These are phyloP conservation scores for Trilocha varians DNA, from an alignment of 2,888 invertebrate genomes.

Conservation along the genomic window DNA sequence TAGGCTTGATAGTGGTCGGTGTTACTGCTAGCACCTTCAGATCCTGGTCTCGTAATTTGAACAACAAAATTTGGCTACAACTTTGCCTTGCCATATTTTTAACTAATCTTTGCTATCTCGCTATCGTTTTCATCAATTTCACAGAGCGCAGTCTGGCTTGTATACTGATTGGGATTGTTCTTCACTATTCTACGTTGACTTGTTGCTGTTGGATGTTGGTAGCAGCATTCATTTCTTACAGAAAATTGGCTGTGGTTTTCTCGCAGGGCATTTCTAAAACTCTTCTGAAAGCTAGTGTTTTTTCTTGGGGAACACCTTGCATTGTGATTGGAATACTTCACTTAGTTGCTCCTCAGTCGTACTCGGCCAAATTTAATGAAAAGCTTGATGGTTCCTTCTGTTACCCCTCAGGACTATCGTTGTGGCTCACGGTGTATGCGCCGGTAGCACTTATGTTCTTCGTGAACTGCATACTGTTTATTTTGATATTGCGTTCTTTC, in stretches of 20 bases:
- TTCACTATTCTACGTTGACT: slow-evolving; percentile 78
- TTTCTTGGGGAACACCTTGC: slow-evolving; percentile 76
- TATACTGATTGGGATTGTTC: slow-evolving; percentile 68
- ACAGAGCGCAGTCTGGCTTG: slow-evolving; percentile 56
- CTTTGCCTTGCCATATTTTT: slow-evolving; percentile 66
- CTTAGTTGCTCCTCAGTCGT: slow-evolving; percentile 53
- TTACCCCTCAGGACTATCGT: slow-evolving; percentile 67
- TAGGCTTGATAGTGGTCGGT: slow-evolving; percentile 67
- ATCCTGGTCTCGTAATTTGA: slow-evolving; percentile 75
- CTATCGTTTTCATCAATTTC: slow-evolving; percentile 43
- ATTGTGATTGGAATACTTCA: slow-evolving; percentile 68
- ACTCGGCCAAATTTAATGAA: slow-evolving; percentile 51
- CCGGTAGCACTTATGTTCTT: slow-evolving; percentile 68
- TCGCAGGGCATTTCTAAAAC: slow-evolving; percentile 74
- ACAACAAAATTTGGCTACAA: slow-evolving; percentile 75
- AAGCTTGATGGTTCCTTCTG: slow-evolving; percentile 58
- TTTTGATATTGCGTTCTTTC: slow-evolving; percentile 70
- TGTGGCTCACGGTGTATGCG: slow-evolving; percentile 70
- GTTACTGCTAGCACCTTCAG: slow-evolving; percentile 69
- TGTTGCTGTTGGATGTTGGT: slow-evolving; percentile 84
- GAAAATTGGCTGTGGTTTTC: slow-evolving; percentile 77
- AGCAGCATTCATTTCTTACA: slow-evolving; percentile 78
- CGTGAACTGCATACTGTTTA: slow-evolving; percentile 73
- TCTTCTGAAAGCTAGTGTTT: slow-evolving; percentile 73
- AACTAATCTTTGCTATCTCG: slow-evolving; percentile 49